Percentiles rank a stretch among this genome's conserved stretches.
These are phyloP conservation scores for Tenodera sinensis DNA, from an alignment of 2,888 invertebrate genomes.

Conservation along the genomic window DNA sequence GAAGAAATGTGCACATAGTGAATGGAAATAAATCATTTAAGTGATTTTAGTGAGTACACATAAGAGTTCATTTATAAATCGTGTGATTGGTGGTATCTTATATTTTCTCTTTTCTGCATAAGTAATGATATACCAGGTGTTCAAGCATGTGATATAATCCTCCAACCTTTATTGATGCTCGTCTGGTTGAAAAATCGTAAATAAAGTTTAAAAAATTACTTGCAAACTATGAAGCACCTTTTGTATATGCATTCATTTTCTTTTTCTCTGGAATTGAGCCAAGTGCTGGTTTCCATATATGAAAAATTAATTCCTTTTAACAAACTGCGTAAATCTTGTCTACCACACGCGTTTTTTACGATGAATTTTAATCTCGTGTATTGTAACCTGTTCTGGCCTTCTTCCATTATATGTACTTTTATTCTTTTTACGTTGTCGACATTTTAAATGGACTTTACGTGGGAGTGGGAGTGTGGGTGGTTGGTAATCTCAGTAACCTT, in stretches of 20 bases:
- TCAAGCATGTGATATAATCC: too few species aligned
- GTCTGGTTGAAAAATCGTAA: neutral
- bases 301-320: neutral
- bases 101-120: too few species aligned
- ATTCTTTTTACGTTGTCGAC: too few species aligned
- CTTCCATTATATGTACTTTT: too few species aligned
- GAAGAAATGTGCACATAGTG: neutral
- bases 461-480: too few species aligned
- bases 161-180: neutral
- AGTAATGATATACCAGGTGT: too few species aligned
- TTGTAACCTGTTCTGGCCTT: neutral
- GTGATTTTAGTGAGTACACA: neutral
- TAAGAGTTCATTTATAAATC: neutral
- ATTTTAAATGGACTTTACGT: too few species aligned
- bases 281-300: neutral
- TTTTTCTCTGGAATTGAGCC: neutral
- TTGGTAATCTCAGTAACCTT: too few species aligned
- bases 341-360: neutral
- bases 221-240: neutral
- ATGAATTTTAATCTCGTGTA: neutral
- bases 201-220: neutral
- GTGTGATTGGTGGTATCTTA: neutral
- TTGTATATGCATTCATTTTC: neutral
- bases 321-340: neutral
- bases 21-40: neutral